Evolutionary conservation across 2,797 vertebrate species (phyloP).

Genomic region (Pipistrellus nathusii): DNA sequence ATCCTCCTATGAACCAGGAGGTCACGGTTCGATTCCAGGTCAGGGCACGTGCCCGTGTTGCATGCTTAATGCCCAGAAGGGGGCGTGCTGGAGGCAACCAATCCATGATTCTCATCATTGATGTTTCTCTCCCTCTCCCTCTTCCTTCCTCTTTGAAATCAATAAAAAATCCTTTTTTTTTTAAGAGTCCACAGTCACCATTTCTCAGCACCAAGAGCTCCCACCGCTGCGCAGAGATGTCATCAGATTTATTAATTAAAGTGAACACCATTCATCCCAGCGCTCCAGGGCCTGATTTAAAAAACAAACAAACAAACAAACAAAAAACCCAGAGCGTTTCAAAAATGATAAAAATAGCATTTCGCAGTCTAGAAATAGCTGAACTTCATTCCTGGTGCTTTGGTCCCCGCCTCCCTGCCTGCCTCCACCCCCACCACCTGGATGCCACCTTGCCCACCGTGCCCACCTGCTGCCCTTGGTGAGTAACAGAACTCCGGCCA

Average conservation of each 20-base stretch:
- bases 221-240: constrained; percentile 2
- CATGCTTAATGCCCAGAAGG: too few relatives aligned
- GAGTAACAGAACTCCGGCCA: constrained; percentile 27
- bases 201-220: constrained; percentile 38
- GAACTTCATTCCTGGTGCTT: neutral
- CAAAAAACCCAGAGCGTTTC: constrained; percentile 32
- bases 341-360: constrained; percentile 65
- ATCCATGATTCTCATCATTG: too few relatives aligned
- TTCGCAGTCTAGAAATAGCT: neutral
- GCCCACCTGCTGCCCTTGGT: neutral
- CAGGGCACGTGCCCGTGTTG: too few relatives aligned
- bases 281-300: constrained; percentile 54
- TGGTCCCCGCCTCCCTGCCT: accelerated
- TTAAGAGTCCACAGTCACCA: neutral
- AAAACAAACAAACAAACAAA: neutral
- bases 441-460: neutral
- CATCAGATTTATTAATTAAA: constrained; percentile 78
- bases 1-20: too few relatives aligned
- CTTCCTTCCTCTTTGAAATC: too few relatives aligned
- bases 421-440: neutral
- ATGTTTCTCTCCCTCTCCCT: too few relatives aligned
- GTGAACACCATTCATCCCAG: constrained; percentile 53
- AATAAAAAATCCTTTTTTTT: too few relatives aligned
- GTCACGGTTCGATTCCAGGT: too few relatives aligned
- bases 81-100: too few relatives aligned